Evolutionary conservation across 2,113 vertebrate species (phyloP), one percentile per base, ranked within the genome.

Genomic region (Boulengeromyrus knoepffleri): DNA sequence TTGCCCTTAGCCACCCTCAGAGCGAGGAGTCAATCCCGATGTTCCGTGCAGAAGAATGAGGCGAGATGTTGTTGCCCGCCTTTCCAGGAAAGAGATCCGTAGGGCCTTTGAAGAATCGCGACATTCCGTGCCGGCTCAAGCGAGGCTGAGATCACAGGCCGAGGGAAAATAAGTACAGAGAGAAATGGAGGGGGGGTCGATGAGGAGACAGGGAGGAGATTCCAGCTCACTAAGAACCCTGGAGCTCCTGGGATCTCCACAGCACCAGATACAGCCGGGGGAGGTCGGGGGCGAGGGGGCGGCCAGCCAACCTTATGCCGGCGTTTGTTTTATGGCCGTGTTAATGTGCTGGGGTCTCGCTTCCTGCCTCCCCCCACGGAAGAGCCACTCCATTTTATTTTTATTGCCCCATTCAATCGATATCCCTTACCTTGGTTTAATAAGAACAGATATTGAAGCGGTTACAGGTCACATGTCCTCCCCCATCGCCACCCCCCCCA

Each of bases 151-250:
- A 91, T 91, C 92, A 90, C 89, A 89, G 91, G 91, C 87, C 45
- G 27, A 77, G 24, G 6, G 74, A 85, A 36, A 24, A 70, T 45
- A 62, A 90, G 91, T 90, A 93, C 88, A 90, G 91, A n/a, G 58
- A 46, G 47, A 84, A 19, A 91, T 39, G 83, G 50, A 17, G 84
- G 52, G 39, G 49, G 50, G 88, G 31, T 49, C 52, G 74, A 74
- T n/a, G 31, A 93, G 92, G 95, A 94, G 91, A 93, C 93, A 91
- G 90, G 47, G 5, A 94, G 88, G 91, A 88, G 91, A 91, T 91
- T 93, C 95, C 94, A 90, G 90, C 93, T 95, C 94, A 94, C 95
- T 95, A 94, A 92, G 94, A 92, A 93, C 92, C 91, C 92, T 91
- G 94, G 91, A 91, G 92, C 94, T 92, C 94, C 93, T 92, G 93